Evolutionary conservation across 92 coral and sea anemone species (phyloP).

Genomic region (Galaxea fascicularis): DNA sequence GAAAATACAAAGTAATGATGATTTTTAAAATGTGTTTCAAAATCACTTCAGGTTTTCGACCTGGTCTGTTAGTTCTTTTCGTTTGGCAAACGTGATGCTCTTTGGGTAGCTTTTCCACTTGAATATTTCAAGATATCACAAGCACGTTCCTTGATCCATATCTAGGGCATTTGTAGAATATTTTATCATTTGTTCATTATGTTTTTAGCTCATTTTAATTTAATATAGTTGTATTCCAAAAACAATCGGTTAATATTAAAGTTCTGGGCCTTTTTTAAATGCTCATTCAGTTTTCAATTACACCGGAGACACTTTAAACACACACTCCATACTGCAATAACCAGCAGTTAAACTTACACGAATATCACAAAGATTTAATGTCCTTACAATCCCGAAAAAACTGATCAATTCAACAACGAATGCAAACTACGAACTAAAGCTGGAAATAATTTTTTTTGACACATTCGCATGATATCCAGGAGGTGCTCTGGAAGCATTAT

Average conservation of each 20-base stretch:
- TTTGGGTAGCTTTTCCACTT: neutral
- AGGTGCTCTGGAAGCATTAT: too few species aligned
- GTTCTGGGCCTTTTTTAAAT: neutral
- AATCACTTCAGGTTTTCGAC: neutral
- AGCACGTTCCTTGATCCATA: neutral
- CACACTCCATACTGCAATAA: neutral
- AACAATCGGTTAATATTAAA: neutral
- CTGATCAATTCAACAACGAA: too few species aligned
- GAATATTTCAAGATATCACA: neutral
- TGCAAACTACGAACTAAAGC: too few species aligned
- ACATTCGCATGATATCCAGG: too few species aligned
- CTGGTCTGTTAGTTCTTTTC: too few species aligned
- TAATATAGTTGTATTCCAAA: neutral
- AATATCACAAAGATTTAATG: too few species aligned
- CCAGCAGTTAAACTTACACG: neutral
- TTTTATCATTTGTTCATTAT: neutral
- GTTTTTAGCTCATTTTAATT: neutral
- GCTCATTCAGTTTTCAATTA: neutral
- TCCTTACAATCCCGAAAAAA: too few species aligned
- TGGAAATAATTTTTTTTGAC: too few species aligned
- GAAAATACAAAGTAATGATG: neutral
- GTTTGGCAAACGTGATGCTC: neutral
- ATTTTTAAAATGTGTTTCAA: neutral
- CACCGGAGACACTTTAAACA: neutral
- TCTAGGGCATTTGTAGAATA: neutral